Base-by-base conservation (phyloP, 2,888 invertebrate genomes). In the Polymixis flavicincta region DNA sequence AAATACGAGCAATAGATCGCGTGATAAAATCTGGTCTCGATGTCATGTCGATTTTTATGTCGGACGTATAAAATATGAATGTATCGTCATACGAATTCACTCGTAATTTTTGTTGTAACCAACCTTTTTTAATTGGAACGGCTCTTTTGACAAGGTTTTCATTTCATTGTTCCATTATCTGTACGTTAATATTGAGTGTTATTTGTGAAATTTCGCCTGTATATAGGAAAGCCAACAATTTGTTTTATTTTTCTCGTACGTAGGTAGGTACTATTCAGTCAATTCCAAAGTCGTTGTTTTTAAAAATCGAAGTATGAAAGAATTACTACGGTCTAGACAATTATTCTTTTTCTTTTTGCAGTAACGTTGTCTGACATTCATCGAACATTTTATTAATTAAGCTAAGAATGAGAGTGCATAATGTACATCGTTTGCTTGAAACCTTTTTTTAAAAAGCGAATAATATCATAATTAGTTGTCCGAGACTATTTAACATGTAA, bases 1-100 rank as follows among this genome's bases (percentile, higher is more conserved):
- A 75, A 84, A 85, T 83, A 86, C 84, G 66, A 84, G 78, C 85
- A 63, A 79, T 76, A 57, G 87, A 87, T 85, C 76, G 84, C 72
- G 60, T 60, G 86, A 88, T 89, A 88, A 87, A 84, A 84, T 84
- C 74, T 69, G 61, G 37, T 55, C 9, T 71, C 70, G 74, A 72
- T 45, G 57, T 59, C 14, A 61, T n/a, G 57, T 22, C 59, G 61
- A 65, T 82, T 70, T 77, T 74, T 84, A 61, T 79, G 50, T 22
- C 57, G 59, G 28, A 55, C 45, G n/a, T 37, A 64, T 76, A 66
- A 68, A 76, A 76, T 74, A 78, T 80, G 79, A n/a, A 67, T 55
- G 54, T 55, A 72, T 22, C 54, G 55, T 59, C 37, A 77, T 76
- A 76, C 77, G 67, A 78, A 81, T 70, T 70, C 66, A 45, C 54